phyloP scores from a whole-genome alignment of 2,797 vertebrate species.

The Myripristis jacobus region DNA sequence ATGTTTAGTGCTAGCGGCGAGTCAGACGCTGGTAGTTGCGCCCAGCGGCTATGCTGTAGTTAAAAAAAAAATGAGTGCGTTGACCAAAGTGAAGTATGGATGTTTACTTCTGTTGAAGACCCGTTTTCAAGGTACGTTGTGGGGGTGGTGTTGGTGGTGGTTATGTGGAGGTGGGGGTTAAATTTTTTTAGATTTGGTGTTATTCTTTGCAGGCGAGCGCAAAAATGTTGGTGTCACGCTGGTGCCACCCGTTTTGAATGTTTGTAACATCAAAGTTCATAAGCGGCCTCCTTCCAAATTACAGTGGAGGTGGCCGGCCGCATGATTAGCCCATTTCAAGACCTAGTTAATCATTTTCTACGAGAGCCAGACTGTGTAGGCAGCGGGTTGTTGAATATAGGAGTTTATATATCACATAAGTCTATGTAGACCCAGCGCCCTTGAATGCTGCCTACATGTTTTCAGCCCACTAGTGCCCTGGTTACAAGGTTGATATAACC shows the following conservation, averaged over 20 bases:
- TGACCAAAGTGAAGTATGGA: constrained; percentile 56
- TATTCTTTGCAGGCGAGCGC: constrained; percentile 19
- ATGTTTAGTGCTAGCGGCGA: constrained; percentile 52
- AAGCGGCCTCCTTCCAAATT: constrained; percentile 20
- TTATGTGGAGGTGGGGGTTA: no score
- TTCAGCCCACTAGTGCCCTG: constrained; percentile 58
- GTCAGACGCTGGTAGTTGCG: constrained; percentile 41
- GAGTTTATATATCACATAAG: background rate
- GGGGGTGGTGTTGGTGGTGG: no score
- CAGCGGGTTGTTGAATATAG: background rate
- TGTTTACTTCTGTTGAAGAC: constrained; percentile 48
- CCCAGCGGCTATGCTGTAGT: constrained; percentile 44
- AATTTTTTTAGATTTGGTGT: constrained; percentile 34
- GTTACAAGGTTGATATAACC: constrained; percentile 70
- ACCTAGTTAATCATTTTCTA: constrained; percentile 42
- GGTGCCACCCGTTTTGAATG: constrained; percentile 13
- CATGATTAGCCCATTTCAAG: constrained; percentile 17
- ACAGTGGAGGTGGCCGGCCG: constrained; percentile 7
- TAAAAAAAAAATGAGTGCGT: constrained; percentile 58
- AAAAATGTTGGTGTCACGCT: constrained; percentile 12
- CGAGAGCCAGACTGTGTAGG: constrained; percentile 5
- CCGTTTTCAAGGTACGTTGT: constrained; percentile 75
- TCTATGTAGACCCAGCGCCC: constrained; percentile 34
- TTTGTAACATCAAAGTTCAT: constrained; percentile 63
- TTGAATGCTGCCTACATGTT: constrained; percentile 67